Base-by-base conservation (phyloP, 2,888 invertebrate genomes). In the Elmis aenea region DNA sequence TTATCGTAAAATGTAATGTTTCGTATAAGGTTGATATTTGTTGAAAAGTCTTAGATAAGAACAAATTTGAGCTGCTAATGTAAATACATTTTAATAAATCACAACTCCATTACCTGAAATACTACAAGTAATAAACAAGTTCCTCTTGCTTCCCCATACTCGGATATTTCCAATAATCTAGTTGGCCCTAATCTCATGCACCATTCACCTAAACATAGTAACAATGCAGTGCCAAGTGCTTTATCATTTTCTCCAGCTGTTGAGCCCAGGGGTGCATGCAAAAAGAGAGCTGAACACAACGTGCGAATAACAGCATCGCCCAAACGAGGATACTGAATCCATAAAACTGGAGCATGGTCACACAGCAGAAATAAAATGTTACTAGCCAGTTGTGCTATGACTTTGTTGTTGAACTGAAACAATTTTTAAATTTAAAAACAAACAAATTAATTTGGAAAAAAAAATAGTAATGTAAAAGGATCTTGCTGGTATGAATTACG, bases 141-240 rank as follows among this genome's bases (percentile, higher is more conserved):
- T 13, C 66, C 71, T 33, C 57, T 51, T 24, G 50, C 52, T 12
- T 73, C 76, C 13, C 69, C 72, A 45, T 64, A 64, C 34, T 67
- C 65, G 8, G 60, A 57, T 37, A 74, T 69, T 21, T 75, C 70
- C 59, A 84, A 65, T 47, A 86, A 70, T 29, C 77, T 69, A n/a
- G 67, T 57, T 0, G 79, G 78, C 0, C 85, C 85, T 51, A 94
- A 77, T 27, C 83, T 76, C 78, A 95, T 91, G 34, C 92, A 92
- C 83, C 93, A 94, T 68, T 95, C 94, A 0, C 92, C 91, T 42
- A 96, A 72, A 61, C 92, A 90, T 35, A 94, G 78, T 55, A 95
- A 76, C 51, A 94, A 72, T 0, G 91, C 85, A 15, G 86, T 82
- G 8, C 86, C 77, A 34, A 91, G 67, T 38, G 87, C 77, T 55